A percentile compares a stretch with the other conserved stretches of the same genome.
Conservation (phyloP, 2,888 invertebrate genomes). For the Elysia crispata region DNA sequence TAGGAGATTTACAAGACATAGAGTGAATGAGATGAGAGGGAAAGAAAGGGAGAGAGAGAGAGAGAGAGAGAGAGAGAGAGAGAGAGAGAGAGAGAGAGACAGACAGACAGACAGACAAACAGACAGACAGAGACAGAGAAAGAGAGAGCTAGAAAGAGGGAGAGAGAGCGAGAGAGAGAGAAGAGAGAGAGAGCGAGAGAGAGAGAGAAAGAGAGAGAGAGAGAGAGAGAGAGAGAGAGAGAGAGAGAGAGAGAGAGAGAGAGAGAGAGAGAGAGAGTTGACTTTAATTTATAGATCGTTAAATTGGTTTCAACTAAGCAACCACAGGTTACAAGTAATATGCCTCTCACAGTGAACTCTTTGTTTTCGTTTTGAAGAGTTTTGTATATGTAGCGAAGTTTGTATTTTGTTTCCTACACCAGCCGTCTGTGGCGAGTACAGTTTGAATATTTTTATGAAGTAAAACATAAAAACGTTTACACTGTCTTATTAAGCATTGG, state of each 20-base stretch:
- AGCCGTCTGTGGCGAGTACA: no score
- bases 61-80: not conserved
- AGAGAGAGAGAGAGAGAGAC: not conserved
- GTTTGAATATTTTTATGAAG: no score
- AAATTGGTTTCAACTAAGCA: no score
- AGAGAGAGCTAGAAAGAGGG: not conserved
- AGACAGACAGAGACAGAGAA: not conserved
- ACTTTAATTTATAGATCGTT: no score
- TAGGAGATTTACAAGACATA: not conserved
- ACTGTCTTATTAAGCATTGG: no score
- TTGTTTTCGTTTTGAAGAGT: no score
- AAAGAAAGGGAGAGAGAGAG: not conserved
- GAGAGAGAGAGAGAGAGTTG: slow-evolving; percentile 6
- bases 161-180: not conserved
- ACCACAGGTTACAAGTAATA: no score
- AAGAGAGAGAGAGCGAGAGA: slow-evolving; percentile 2
- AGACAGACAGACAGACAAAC: not conserved
- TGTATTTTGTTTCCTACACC: no score
- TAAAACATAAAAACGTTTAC: no score
- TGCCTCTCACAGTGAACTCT: no score
- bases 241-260: not conserved
- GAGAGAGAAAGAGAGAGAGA: not conserved
- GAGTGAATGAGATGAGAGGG: not conserved
- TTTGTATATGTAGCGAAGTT: no score
- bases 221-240: not conserved